Base-by-base conservation (phyloP, 2,797 vertebrate species). In the Perdix hodgsoniae region DNA sequence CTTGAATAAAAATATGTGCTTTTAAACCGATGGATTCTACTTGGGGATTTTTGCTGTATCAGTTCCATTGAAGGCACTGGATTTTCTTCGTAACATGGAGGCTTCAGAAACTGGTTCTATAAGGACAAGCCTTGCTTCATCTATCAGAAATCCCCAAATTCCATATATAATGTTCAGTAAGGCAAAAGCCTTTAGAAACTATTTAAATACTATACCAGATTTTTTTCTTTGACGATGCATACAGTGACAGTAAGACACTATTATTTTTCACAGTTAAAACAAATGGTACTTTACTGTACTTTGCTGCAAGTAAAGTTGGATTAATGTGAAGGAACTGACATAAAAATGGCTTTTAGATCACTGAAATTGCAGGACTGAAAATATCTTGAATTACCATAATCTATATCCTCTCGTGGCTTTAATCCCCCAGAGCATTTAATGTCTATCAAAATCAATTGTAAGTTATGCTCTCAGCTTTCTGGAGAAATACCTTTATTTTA, bases 331-430 rank as follows among this genome's bases (percentile, higher is more conserved):
- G 82, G n/a, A 90, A 60, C 44, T 74, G 47, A 61, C 42, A 17
- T 83, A 76, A 86, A 86, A 96, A 90, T 77, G 57, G 40, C 44
- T 94, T 94, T 89, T 88, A 92, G 72, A 73, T 94, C 84, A 52
- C 14, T 37, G 40, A 79, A 57, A 42, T 72, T 73, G 29, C 31
- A 80, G 50, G 88, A 89, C 15, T 71, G 52, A 70, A 90, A 91
- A 70, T 83, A 52, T 74, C 52, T 81, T 76, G 65, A 92, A 42
- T 44, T 85, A 49, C 61, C 72, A 39, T 83, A 74, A 81, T 61
- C 54, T 75, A 15, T 77, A 85, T 88, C 74, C 44, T 77, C 63
- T 49, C 44, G 44, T 92, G 85, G 27, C 52, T 77, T 91, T 92
- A 76, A 44, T 91, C 9, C 37, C 80, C 24, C 47, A 52, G 70